Evolutionary conservation across 2,113 vertebrate genomes (phyloP).

Genomic region (Pangasianodon hypophthalmus): DNA sequence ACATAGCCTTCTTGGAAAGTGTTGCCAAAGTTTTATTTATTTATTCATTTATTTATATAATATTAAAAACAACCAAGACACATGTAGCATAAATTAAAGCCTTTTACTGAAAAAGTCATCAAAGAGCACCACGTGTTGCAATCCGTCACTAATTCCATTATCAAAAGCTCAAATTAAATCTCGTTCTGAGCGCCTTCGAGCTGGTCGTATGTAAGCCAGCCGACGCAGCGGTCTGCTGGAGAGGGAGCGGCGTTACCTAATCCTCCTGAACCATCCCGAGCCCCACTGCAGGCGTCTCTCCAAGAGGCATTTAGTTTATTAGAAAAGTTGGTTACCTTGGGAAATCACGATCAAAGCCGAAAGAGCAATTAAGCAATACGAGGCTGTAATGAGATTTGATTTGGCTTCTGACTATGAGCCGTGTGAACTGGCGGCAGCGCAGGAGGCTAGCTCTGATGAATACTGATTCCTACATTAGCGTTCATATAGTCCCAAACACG

Average conservation of each 20-base stretch:
- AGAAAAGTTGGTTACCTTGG: constrained; percentile 59
- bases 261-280: constrained; percentile 30
- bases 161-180: constrained; percentile 31
- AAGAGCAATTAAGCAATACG: constrained; percentile 58
- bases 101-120: neutral
- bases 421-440: constrained; percentile 46
- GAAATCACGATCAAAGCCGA: constrained; percentile 63
- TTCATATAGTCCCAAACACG: constrained; percentile 30
- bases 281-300: constrained; percentile 35
- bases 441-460: constrained; percentile 41
- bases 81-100: neutral
- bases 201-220: constrained; percentile 2
- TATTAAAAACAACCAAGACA: neutral
- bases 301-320: constrained; percentile 57
- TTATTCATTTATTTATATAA: too few species aligned
- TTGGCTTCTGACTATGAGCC: constrained; percentile 51
- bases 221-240: constrained; percentile 1
- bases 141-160: constrained; percentile 27
- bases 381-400: constrained; percentile 60
- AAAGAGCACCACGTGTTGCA: neutral
- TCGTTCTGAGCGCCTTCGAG: neutral
- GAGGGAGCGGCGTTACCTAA: constrained; percentile 21
- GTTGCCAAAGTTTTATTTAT: neutral
- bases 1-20: neutral
- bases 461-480: constrained; percentile 51